A percentile compares a stretch with the other conserved stretches of the same genome.
Evolutionary conservation across 2,797 vertebrate genomes (phyloP).

Genomic region (Malurus leucopterus): DNA sequence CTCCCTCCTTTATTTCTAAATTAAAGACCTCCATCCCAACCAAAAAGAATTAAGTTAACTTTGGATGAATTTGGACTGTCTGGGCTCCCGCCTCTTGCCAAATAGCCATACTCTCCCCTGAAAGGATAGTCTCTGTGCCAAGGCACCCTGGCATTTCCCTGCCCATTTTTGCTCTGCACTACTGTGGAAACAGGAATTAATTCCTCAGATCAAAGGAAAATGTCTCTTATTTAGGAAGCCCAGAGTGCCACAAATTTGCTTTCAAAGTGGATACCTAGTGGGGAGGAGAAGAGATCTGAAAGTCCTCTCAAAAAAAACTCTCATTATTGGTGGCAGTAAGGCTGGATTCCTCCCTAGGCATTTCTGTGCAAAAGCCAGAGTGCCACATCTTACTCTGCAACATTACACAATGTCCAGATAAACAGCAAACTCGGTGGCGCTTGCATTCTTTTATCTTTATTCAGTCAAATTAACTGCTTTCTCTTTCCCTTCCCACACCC

Average conservation of each 20-base stretch:
- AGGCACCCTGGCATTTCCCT: not conserved
- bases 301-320: not conserved
- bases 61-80: not conserved
- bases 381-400: constrained; percentile 47
- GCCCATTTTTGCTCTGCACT: not conserved
- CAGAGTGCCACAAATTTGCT: not conserved
- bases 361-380: constrained; percentile 40
- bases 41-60: not conserved
- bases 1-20: constrained; percentile 9
- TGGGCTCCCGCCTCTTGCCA: not conserved
- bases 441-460: constrained; percentile 66
- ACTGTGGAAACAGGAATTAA: not conserved
- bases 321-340: not conserved
- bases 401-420: constrained; percentile 58
- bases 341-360: constrained; percentile 1
- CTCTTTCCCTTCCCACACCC: constrained; percentile 44
- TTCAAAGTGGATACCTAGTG: not conserved
- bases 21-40: not conserved
- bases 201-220: not conserved
- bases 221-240: not conserved
- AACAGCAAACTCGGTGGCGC: constrained; percentile 31
- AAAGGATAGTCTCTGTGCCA: not conserved
- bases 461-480: constrained; percentile 70
- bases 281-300: not conserved
- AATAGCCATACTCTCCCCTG: not conserved